Percentiles rank a stretch among this genome's conserved stretches.
These are phyloP conservation scores for Choristoneura rosaceana DNA, from an alignment of 2,888 invertebrate species.

Conservation along the genomic window DNA sequence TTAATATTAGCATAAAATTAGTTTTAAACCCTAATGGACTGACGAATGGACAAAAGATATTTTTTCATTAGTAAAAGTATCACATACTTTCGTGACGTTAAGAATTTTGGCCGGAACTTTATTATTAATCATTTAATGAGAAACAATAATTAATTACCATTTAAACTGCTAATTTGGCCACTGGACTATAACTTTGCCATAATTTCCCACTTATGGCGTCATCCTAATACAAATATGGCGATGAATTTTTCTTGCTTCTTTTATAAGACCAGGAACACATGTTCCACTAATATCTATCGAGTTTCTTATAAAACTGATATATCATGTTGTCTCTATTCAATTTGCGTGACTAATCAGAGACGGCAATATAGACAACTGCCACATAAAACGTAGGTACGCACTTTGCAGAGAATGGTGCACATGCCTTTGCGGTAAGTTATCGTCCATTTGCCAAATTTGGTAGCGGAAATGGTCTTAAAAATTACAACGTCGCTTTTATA, in stretches of 20 bases:
- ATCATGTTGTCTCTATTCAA: too few relatives aligned
- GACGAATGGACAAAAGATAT: conserved; percentile 56
- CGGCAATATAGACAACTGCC: too few relatives aligned
- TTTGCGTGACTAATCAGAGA: too few relatives aligned
- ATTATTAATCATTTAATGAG: conserved; percentile 27
- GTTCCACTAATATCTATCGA: too few relatives aligned
- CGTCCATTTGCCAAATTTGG: conserved; percentile 5
- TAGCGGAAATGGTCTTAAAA: conserved; percentile 41
- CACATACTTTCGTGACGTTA: conserved; percentile 61
- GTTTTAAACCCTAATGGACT: conserved; percentile 52
- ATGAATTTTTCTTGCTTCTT: background rate
- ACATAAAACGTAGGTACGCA: too few relatives aligned
- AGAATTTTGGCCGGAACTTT: conserved; percentile 42
- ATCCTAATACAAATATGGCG: background rate
- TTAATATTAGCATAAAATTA: conserved; percentile 55
- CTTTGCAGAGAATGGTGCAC: too few relatives aligned
- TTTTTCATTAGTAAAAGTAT: conserved; percentile 44
- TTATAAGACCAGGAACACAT: background rate
- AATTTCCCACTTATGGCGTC: background rate
- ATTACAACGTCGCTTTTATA: conserved; percentile 51
- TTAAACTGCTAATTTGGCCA: conserved; percentile 7
- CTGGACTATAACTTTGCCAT: background rate
- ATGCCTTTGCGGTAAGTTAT: background rate
- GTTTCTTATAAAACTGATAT: too few relatives aligned
- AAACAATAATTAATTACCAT: conserved; percentile 18